Conservation (phyloP, 2,888 invertebrate genomes). For the Melanchra persicariae region DNA sequence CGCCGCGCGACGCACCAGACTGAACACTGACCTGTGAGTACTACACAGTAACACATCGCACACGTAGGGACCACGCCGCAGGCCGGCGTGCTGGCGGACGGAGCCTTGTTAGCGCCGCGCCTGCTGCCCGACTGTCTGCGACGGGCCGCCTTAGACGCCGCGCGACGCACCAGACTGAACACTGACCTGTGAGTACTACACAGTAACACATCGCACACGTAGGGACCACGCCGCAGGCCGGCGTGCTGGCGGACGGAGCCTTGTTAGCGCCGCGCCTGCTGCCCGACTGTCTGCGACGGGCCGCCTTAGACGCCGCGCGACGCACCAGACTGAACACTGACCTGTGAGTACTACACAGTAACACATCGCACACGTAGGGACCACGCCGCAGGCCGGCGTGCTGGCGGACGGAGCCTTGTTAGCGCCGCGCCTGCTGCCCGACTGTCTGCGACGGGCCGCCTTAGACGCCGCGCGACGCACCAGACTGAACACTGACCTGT, state of each 20-base stretch:
- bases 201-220: background rate
- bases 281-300: constrained; percentile 91
- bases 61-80: background rate
- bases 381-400: constrained; percentile 89
- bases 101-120: constrained; percentile 79
- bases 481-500: constrained; percentile 49
- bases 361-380: background rate
- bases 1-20: constrained; percentile 49
- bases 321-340: too few species aligned
- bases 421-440: constrained; percentile 86
- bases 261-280: constrained; percentile 90
- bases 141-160: constrained; percentile 93
- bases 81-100: constrained; percentile 67
- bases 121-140: constrained; percentile 83
- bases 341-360: constrained; percentile 58
- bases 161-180: constrained; percentile 20
- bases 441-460: constrained; percentile 93
- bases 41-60: constrained; percentile 20
- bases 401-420: constrained; percentile 86
- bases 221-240: constrained; percentile 88
- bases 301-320: constrained; percentile 90
- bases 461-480: constrained; percentile 75
- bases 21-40: constrained; percentile 61
- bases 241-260: constrained; percentile 72
- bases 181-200: constrained; percentile 60